Percentiles rank a stretch among this genome's conserved stretches.
phyloP scores from a whole-genome alignment of 2,888 invertebrate species.

The Drepana falcataria region DNA sequence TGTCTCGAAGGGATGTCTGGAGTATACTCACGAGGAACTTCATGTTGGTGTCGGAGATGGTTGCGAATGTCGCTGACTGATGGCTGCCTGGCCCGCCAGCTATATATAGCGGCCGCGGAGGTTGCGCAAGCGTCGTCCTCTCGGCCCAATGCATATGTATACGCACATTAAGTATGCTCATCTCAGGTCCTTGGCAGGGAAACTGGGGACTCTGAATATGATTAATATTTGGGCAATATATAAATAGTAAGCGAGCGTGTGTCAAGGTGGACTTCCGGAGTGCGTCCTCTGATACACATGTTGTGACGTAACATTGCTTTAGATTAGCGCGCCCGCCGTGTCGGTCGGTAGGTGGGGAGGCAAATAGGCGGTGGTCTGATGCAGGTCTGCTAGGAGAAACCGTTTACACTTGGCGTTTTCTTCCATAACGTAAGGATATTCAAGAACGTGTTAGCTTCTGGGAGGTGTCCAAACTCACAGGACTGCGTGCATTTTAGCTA shows the following conservation, averaged over 20 bases:
- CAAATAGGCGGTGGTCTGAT: no score
- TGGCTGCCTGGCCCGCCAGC: background rate
- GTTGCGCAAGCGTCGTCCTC: background rate
- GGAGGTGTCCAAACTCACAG: no score
- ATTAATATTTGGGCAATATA: background rate
- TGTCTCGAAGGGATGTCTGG: background rate
- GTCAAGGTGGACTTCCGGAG: background rate
- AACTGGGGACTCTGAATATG: background rate
- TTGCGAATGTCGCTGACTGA: background rate
- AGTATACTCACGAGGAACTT: background rate
- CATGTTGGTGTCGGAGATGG: background rate
- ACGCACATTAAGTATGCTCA: background rate
- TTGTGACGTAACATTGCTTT: background rate
- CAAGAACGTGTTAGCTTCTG: no score
- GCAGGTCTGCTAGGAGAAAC: no score
- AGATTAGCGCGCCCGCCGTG: no score
- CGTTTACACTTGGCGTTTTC: no score
- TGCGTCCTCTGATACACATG: background rate
- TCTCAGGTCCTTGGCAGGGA: background rate
- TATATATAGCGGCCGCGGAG: background rate
- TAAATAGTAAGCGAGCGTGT: background rate
- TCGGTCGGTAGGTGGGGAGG: no score
- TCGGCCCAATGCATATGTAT: background rate
- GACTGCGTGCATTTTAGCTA: no score
- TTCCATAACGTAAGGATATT: no score